Base-by-base conservation (phyloP, 2,888 invertebrate genomes). In the Sussaba pulchella region DNA sequence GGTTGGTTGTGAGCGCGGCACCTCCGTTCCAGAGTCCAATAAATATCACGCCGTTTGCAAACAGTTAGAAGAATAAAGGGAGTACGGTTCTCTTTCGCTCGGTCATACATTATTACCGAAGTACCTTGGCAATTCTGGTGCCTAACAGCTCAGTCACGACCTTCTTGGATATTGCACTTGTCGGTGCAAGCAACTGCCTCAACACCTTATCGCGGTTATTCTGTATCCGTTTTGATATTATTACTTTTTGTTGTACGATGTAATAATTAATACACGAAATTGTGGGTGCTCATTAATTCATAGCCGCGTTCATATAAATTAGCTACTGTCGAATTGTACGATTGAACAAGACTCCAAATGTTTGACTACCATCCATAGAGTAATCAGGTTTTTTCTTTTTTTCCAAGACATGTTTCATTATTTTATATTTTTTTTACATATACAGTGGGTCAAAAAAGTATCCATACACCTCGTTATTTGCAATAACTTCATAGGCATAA, bases 91-190 rank as follows among this genome's bases (percentile, higher is more conserved):
- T 50, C 26, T 5, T 17, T 50, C 21, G 12, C 17, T 43, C 26
- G 24, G 61, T 36, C 31, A 26, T 61, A 50, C 24, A 50, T 41
- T 69, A 69, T 69, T 69, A 52, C 67, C 26, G 21, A 61, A 72
- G 71, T 70, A 31, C 17, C 17, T 24, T 63, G 24, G 61, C 50
- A 72, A 50, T 47, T 14, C 21, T 14, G 21, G 24, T 63, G 61
- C 14, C 61, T 61, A 72, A 61, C 61, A 36, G 61, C 61, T 36
- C 50, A 24, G 54, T 14, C 54, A 69, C 67, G 67, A 69, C 52
- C 14, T 19, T 26, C 24, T 69, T 69, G 52, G 67, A 21, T 69
- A 41, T 69, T 69, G 67, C 67, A 69, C 41, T 54, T 26, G 67
- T 26, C 52, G 39, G 52, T 41, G 39, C 21, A 24, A 31, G 6